phyloP scores from a whole-genome alignment of 2,888 invertebrate species.

The Aphidoletes aphidimyza region DNA sequence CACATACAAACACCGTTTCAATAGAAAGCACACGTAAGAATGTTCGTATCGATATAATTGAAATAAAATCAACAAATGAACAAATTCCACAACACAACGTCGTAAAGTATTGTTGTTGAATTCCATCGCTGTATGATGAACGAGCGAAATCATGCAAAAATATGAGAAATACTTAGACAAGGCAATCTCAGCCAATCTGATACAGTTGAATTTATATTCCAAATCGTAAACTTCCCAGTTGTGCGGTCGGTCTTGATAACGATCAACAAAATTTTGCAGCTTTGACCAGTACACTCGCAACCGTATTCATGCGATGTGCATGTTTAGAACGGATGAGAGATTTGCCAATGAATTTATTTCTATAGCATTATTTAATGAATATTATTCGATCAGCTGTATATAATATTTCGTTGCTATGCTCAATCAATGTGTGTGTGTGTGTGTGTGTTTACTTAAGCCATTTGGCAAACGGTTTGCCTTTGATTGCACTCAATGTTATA shows the following conservation, averaged over 20 bases:
- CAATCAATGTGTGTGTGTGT: background rate
- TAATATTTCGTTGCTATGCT: background rate
- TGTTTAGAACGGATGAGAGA: background rate
- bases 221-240: background rate
- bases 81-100: too few species aligned
- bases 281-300: too few species aligned
- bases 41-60: too few species aligned
- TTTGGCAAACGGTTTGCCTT: background rate
- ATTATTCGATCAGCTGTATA: too few species aligned
- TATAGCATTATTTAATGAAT: conserved; percentile 4
- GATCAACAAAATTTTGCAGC: conserved; percentile 10
- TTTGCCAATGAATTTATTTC: background rate
- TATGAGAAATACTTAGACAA: background rate
- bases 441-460: background rate
- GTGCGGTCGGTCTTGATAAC: conserved; percentile 6
- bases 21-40: too few species aligned
- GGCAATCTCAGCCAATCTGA: conserved; percentile 41
- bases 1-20: too few species aligned
- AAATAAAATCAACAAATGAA: too few species aligned
- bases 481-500: background rate
- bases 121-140: background rate
- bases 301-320: background rate
- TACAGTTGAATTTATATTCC: background rate
- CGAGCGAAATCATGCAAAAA: background rate
- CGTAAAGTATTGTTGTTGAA: too few species aligned